Percentiles rank a stretch among this genome's conserved stretches.
These are phyloP conservation scores for Acrocephalus arundinaceus DNA, from an alignment of 2,113 vertebrate genomes.

Conservation along the genomic window DNA sequence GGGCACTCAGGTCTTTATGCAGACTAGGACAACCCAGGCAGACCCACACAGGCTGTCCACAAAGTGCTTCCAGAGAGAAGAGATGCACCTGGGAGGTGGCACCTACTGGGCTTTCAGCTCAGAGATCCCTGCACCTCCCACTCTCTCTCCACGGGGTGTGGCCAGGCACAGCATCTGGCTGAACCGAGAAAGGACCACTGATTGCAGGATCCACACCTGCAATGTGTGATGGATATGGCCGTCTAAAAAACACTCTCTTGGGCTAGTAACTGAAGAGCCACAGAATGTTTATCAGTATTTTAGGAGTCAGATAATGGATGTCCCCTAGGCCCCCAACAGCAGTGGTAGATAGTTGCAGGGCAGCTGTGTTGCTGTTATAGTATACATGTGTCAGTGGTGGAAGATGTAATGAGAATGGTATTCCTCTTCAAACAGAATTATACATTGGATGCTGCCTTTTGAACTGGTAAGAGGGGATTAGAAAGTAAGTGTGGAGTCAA, in stretches of 20 bases:
- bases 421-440: background rate
- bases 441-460: background rate
- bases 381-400: background rate
- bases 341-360: background rate
- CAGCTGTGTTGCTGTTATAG: background rate
- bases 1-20: background rate
- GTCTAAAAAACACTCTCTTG: background rate
- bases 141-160: fast-evolving
- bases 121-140: background rate
- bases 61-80: background rate
- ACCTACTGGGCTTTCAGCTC: background rate
- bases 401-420: background rate
- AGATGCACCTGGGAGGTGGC: background rate
- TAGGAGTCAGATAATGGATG: background rate
- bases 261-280: background rate
- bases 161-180: background rate
- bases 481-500: background rate
- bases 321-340: fast-evolving
- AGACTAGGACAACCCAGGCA: background rate
- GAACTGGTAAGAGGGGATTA: background rate
- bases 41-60: background rate
- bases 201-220: background rate
- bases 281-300: background rate
- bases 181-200: background rate
- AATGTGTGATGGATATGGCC: no score